These are phyloP conservation scores for Drosophila busckii DNA, from an alignment of 1,140 invertebrate genomes.

Conservation along the genomic window DNA sequence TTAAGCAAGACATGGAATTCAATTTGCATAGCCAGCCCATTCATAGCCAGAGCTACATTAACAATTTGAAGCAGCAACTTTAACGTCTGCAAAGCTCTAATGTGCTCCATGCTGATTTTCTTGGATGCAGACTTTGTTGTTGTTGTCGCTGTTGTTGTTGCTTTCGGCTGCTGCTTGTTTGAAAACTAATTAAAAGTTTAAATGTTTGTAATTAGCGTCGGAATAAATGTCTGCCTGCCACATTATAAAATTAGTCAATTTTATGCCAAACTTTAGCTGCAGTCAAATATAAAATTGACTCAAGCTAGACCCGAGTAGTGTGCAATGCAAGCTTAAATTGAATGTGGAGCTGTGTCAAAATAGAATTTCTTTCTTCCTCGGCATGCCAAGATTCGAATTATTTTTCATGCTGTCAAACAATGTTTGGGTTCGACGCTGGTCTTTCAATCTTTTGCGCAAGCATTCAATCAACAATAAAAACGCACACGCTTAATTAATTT, in stretches of 20 bases:
- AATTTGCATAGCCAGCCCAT: conserved; percentile 46
- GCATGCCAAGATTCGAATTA: too few species aligned
- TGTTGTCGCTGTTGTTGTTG: conserved; percentile 19
- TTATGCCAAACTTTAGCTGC: conserved; percentile 55
- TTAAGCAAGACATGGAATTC: conserved; percentile 24
- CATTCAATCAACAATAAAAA: conserved; percentile 73
- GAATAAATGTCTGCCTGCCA: conserved; percentile 72
- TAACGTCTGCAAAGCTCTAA: not conserved
- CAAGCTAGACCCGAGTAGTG: conserved; percentile 22
- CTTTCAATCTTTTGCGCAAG: conserved; percentile 10
- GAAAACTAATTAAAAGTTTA: conserved; percentile 74
- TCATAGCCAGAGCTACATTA: not conserved
- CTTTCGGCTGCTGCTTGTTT: conserved; percentile 50
- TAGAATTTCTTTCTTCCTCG: too few species aligned
- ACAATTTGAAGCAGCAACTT: too few species aligned
- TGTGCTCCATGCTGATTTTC: conserved; percentile 8
- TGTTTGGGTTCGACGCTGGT: not conserved
- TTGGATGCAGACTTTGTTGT: conserved; percentile 16
- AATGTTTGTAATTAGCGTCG: conserved; percentile 75
- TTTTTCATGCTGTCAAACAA: too few species aligned
- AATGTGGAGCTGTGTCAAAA: too few species aligned
- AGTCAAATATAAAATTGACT: conserved; percentile 42
- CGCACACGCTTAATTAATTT: conserved; percentile 75
- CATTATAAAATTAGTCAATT: conserved; percentile 74
- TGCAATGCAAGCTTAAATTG: conserved; percentile 1